phyloP scores from a whole-genome alignment of 2,797 vertebrate species.

The Acrossocheilus wenchowensis region DNA sequence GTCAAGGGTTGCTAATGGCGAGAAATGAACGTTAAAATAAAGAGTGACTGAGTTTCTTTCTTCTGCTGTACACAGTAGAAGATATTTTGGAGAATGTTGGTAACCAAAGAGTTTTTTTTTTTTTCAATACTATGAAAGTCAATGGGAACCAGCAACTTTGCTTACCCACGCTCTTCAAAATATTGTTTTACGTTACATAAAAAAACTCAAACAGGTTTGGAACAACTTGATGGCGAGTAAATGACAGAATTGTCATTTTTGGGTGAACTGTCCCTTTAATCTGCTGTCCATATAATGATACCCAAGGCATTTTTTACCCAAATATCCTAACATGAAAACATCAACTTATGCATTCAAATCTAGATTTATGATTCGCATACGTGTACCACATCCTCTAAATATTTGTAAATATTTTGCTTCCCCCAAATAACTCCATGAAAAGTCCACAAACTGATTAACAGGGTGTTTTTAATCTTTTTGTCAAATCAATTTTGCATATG shows the following conservation, averaged over 20 bases:
- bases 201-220: not conserved
- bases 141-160: not conserved
- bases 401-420: not conserved
- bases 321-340: not conserved
- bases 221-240: not conserved
- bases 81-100: not conserved
- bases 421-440: not conserved
- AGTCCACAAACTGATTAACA: not conserved
- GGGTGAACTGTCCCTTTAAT: not conserved
- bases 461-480: constrained; percentile 23
- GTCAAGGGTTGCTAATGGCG: too few relatives aligned
- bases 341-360: not conserved
- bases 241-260: not conserved
- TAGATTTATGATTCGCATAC: not conserved
- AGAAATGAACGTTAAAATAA: too few relatives aligned
- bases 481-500: not conserved
- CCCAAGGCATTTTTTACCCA: not conserved
- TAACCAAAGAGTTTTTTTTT: not conserved
- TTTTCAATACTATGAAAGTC: not conserved
- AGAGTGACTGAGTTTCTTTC: not conserved
- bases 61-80: not conserved
- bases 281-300: not conserved
- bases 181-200: not conserved
- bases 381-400: not conserved
- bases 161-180: not conserved